Conservation (phyloP, 2,888 invertebrate species). For the Temnothorax ravouxi region DNA sequence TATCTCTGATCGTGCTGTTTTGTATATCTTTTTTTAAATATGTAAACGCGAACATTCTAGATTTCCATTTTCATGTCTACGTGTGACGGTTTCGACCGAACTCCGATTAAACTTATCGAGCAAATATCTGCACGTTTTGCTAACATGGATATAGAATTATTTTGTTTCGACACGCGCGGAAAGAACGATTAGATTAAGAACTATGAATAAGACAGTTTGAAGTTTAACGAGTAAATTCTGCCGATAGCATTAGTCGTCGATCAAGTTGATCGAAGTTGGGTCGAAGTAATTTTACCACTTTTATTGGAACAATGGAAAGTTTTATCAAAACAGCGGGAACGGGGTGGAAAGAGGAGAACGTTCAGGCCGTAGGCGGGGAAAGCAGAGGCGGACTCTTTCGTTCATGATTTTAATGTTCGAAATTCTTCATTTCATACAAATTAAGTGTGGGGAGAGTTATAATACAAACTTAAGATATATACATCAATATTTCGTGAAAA, state of each 20-base stretch:
- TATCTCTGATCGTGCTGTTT: neutral
- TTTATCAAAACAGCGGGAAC: no score
- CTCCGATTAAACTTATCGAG: neutral
- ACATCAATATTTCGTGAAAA: conserved; percentile 85
- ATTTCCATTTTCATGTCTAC: neutral
- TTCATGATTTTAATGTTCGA: conserved; percentile 84
- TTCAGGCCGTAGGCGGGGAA: neutral
- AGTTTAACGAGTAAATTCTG: neutral
- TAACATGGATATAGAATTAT: neutral
- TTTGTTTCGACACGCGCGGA: neutral
- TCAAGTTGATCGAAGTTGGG: neutral
- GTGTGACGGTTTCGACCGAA: neutral
- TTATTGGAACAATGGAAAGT: neutral
- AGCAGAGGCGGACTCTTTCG: conserved; percentile 32
- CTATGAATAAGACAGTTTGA: neutral
- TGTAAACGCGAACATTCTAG: neutral
- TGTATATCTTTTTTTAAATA: neutral
- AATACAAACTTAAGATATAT: conserved; percentile 86
- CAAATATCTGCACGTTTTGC: neutral
- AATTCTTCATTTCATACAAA: conserved; percentile 85
- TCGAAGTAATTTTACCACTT: neutral
- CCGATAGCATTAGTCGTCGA: neutral
- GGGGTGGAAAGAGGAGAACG: neutral
- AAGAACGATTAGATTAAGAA: neutral
- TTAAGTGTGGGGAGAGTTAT: conserved; percentile 84